Conservation (phyloP, 2,797 vertebrate species). For the Coracias cyanogaster region DNA sequence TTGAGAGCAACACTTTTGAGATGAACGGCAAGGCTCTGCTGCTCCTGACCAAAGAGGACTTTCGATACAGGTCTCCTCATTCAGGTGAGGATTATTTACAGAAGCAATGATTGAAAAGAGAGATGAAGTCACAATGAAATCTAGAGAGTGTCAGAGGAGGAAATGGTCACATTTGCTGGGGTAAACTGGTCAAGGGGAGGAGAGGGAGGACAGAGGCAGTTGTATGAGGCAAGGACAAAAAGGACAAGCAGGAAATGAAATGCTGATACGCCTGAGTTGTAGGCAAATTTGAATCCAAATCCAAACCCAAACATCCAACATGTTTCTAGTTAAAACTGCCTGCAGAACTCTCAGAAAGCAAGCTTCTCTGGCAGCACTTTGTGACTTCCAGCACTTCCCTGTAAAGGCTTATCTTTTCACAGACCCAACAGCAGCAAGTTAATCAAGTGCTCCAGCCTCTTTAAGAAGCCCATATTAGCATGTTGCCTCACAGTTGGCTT, state of each 20-base stretch:
- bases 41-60: slow-evolving; percentile 98
- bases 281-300: background rate
- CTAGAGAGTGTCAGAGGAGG: background rate
- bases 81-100: slow-evolving; percentile 84
- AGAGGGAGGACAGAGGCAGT: background rate
- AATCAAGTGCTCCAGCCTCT: slow-evolving; percentile 13
- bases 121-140: background rate
- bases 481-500: slow-evolving; percentile 29
- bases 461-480: slow-evolving; percentile 7
- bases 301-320: background rate
- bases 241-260: background rate
- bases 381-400: background rate
- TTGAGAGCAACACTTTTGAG: slow-evolving; percentile 93
- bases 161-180: background rate
- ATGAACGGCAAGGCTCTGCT: slow-evolving; percentile 98
- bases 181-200: background rate
- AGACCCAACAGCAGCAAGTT: slow-evolving; percentile 6
- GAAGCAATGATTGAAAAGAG: background rate
- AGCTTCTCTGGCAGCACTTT: background rate
- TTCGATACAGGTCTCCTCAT: slow-evolving; percentile 94
- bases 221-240: background rate
- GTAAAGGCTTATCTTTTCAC: background rate
- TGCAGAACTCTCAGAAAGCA: background rate
- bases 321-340: background rate
- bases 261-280: background rate